Base-by-base conservation (phyloP, 2,888 invertebrate genomes). In the Caenorhabditis zanzibari region DNA sequence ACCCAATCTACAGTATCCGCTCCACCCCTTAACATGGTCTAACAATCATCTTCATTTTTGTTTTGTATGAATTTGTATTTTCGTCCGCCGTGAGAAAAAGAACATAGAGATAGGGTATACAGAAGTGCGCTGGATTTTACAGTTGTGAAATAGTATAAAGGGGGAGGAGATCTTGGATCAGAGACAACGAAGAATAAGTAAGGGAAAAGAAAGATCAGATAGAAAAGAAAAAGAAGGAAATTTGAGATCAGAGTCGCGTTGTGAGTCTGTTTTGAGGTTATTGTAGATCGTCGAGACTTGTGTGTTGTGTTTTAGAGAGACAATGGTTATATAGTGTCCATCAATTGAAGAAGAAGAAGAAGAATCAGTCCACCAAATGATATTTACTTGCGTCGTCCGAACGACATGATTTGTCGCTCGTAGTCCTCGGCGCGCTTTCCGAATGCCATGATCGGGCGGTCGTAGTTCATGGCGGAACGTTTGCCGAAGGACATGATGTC, bases 401-500 rank as follows among this genome's bases (percentile, higher is more conserved):
- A 86, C n/a, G 74, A 63, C 69, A 86, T 81, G 77, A 86, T 84
- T 52, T 76, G 81, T 16, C 85, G 85, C 16, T 85, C 85, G 59
- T 84, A 83, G 64, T 85, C 85, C 44, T 85, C 81, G 41, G 81
- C 85, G 24, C 86, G 74, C 63, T 86, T 86, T 35, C 86, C 86
- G 79, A 86, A 86, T 12, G 86, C 61, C 83, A 86, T 74, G 56
- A 86, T 82, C 49, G 81, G 82, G 10, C 87, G 82, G 35, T 85
- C 82, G 84, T 84, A 85, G 73, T 84, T 56, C 24, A 69, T 47
- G 19, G 76, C 41, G 12, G 47, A 47, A 12, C 85, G 76, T 63
- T 85, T 85, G 28, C 85, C 85, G 82, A 85, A 85, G 12, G 85
- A 69, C 82, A 85, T 82, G 72, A 85, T 85, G 71, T 85, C 85